Evolutionary conservation across 2,797 vertebrate genomes (phyloP).

Genomic region (Rhinogobio ventralis): DNA sequence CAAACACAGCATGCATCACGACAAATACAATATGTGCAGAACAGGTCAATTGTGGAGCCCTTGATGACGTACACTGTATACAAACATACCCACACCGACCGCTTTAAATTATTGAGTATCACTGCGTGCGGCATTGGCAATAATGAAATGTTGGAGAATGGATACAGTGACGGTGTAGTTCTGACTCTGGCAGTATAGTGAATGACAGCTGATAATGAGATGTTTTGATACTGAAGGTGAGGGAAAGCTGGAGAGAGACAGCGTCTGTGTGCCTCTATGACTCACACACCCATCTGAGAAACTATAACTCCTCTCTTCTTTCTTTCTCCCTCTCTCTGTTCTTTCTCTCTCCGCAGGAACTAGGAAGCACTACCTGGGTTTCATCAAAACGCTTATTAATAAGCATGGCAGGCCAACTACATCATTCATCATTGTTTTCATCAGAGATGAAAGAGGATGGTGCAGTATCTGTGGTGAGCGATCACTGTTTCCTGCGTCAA

Average conservation of each 20-base stretch:
- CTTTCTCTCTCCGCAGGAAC: constrained; percentile 60
- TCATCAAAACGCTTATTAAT: constrained; percentile 56
- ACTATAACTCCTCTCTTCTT: constrained; percentile 78
- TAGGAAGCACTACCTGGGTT: constrained; percentile 54
- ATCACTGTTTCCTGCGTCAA: constrained; percentile 31
- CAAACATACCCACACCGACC: constrained; percentile 22
- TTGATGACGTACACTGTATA: constrained; percentile 8
- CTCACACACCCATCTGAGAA: constrained; percentile 71
- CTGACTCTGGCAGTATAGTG: constrained; percentile 69
- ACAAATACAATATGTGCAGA: constrained; percentile 40
- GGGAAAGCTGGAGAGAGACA: constrained; percentile 70
- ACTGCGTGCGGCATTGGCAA: constrained; percentile 41
- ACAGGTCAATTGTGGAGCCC: constrained; percentile 30
- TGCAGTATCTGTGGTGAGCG: constrained; percentile 42
- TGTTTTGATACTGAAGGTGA: constrained; percentile 80
- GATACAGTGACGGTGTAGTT: constrained; percentile 60
- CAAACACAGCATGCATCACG: constrained; percentile 44
- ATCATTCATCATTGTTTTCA: constrained; percentile 59
- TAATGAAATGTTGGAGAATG: constrained; percentile 64
- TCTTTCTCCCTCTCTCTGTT: constrained; percentile 72
- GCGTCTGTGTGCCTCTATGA: constrained; percentile 71
- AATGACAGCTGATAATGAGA: constrained; percentile 76
- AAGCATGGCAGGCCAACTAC: constrained; percentile 53
- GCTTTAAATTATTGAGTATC: constrained; percentile 48
- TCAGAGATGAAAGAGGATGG: constrained; percentile 51